Evolutionary conservation across 2,888 invertebrate species (phyloP).

Genomic region (Lysandra bellargus): DNA sequence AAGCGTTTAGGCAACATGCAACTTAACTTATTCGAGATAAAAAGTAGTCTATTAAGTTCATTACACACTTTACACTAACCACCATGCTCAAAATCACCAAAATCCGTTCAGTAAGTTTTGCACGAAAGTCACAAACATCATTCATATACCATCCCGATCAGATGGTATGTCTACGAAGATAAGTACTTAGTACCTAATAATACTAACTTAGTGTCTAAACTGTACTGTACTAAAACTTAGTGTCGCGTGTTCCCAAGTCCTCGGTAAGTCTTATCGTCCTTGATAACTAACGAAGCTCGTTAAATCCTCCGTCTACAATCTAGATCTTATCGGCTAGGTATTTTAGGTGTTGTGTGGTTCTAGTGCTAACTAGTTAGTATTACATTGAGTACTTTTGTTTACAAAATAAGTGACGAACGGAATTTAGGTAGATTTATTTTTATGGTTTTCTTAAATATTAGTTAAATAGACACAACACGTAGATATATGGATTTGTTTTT

Average conservation of each 20-base stretch:
- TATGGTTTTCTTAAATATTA: too few relatives aligned
- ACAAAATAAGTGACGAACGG: too few relatives aligned
- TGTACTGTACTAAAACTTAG: background rate
- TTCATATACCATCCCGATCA: background rate
- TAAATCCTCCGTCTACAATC: constrained; percentile 1
- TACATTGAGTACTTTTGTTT: background rate
- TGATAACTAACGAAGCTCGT: constrained; percentile 19
- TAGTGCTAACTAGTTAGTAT: background rate
- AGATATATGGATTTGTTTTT: too few relatives aligned
- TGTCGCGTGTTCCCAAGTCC: constrained; percentile 3
- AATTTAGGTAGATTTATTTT: too few relatives aligned
- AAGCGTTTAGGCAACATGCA: too few relatives aligned
- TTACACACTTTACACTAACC: too few relatives aligned
- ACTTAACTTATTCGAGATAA: too few relatives aligned
- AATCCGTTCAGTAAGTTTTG: too few relatives aligned
- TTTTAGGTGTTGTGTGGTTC: background rate
- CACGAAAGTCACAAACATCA: background rate
- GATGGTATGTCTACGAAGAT: background rate
- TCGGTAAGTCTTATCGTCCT: constrained; percentile 13
- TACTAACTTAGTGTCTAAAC: background rate
- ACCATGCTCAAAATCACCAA: too few relatives aligned
- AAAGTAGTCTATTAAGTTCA: too few relatives aligned
- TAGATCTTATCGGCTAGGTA: constrained; percentile 9
- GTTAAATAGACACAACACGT: too few relatives aligned
- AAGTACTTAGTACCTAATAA: background rate